Percentiles rank a stretch among this genome's conserved stretches.
Conservation (phyloP, 2,113 vertebrate genomes). For the Axis porcinus region DNA sequence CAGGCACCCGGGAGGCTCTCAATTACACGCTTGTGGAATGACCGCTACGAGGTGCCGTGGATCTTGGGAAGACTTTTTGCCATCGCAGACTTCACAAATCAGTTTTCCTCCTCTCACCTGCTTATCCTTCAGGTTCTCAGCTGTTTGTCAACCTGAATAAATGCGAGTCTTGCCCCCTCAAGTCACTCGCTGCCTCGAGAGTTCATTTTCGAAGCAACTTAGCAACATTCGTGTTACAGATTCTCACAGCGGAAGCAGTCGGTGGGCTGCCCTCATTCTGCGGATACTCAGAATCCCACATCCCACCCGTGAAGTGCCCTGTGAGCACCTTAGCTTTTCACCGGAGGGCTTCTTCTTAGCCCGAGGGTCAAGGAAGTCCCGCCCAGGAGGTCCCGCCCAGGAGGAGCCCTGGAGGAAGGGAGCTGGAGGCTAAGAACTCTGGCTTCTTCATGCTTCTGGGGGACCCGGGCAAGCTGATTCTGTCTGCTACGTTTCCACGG, state of each 20-base stretch:
- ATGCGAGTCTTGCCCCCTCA: neutral
- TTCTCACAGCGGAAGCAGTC: neutral
- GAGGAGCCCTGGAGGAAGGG: neutral
- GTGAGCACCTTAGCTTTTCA: neutral
- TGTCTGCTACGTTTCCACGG: neutral
- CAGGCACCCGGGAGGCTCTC: neutral
- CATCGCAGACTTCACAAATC: neutral
- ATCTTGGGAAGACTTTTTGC: neutral
- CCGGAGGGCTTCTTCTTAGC: neutral
- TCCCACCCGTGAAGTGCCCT: fast-evolving
- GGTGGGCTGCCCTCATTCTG: fast-evolving
- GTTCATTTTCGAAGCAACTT: neutral
- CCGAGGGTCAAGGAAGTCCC: neutral
- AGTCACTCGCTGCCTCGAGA: neutral
- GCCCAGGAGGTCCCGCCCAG: neutral
- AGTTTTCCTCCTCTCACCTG: neutral
- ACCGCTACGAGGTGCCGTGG: neutral
- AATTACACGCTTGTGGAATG: neutral
- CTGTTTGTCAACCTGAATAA: neutral
- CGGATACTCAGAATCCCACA: neutral
- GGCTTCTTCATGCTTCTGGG: neutral
- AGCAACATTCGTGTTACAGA: neutral
- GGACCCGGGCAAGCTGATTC: neutral
- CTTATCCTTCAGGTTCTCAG: neutral
- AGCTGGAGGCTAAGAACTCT: neutral